Conservation (phyloP, 2,113 vertebrate species). For the Alces alces region DNA sequence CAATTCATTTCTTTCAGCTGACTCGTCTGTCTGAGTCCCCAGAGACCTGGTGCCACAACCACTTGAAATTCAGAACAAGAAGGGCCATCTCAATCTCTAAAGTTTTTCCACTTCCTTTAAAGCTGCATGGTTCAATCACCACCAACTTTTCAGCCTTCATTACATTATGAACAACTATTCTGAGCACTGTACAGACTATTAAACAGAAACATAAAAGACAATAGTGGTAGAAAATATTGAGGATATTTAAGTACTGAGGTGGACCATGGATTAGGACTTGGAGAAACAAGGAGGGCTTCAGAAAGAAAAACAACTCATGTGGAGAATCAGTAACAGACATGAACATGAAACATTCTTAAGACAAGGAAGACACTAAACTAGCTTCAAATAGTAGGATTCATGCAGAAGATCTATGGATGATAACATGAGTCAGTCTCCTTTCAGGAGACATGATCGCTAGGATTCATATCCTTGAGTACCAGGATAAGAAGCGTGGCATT, state of each 20-base stretch:
- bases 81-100: background rate
- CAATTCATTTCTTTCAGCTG: background rate
- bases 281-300: background rate
- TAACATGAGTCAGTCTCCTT: background rate
- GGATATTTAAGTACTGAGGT: background rate
- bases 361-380: background rate
- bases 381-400: background rate
- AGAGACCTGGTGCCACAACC: background rate
- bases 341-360: background rate
- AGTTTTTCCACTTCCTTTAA: background rate
- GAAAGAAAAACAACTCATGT: accelerated
- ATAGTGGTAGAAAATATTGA: background rate
- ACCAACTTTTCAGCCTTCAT: background rate
- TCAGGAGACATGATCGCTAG: background rate
- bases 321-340: background rate
- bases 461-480: background rate
- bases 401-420: background rate
- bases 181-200: background rate
- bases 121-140: background rate
- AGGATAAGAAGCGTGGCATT: background rate
- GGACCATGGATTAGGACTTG: background rate
- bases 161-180: background rate
- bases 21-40: background rate
- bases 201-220: background rate
- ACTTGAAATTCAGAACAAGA: constrained; percentile 27